Evolutionary conservation across 2,888 invertebrate species (phyloP).

Genomic region (Camptogramma bilineatum): DNA sequence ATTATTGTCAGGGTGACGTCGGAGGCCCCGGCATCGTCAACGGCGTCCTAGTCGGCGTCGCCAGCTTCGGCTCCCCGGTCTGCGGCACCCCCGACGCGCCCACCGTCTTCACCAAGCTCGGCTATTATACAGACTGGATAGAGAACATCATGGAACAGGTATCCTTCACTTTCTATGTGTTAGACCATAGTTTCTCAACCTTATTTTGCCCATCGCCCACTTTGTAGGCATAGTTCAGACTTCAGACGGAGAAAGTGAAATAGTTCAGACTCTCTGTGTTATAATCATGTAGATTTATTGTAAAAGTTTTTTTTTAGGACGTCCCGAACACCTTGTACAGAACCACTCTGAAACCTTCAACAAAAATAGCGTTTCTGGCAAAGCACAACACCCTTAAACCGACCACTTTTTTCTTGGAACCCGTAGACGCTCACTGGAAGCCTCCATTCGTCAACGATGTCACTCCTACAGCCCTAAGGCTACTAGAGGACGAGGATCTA

Average conservation of each 20-base stretch:
- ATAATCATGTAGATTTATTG: background rate
- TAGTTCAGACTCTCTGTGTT: too few relatives aligned
- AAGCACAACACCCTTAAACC: constrained; percentile 2
- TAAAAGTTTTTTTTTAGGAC: constrained; percentile 48
- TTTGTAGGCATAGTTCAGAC: too few relatives aligned
- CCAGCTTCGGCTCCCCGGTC: constrained; percentile 70
- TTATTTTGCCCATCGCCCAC: too few relatives aligned
- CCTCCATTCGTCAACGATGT: constrained; percentile 4
- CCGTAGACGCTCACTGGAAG: constrained; percentile 1
- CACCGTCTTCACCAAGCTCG: constrained; percentile 75
- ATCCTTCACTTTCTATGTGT: background rate
- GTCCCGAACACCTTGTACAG: constrained; percentile 43
- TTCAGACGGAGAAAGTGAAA: too few relatives aligned
- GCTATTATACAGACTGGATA: constrained; percentile 70
- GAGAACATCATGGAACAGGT: constrained; percentile 67
- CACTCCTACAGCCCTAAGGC: constrained; percentile 46
- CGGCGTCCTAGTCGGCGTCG: constrained; percentile 62
- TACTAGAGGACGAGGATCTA: constrained; percentile 48
- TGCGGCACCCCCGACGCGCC: constrained; percentile 71
- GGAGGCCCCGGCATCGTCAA: constrained; percentile 69
- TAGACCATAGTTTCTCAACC: too few relatives aligned
- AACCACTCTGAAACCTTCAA: constrained; percentile 47
- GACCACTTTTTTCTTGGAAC: constrained; percentile 46
- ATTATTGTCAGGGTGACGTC: constrained; percentile 62
- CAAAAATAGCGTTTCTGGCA: background rate